Base-by-base conservation (phyloP, 2,797 vertebrate species). In the Tadarida brasiliensis region DNA sequence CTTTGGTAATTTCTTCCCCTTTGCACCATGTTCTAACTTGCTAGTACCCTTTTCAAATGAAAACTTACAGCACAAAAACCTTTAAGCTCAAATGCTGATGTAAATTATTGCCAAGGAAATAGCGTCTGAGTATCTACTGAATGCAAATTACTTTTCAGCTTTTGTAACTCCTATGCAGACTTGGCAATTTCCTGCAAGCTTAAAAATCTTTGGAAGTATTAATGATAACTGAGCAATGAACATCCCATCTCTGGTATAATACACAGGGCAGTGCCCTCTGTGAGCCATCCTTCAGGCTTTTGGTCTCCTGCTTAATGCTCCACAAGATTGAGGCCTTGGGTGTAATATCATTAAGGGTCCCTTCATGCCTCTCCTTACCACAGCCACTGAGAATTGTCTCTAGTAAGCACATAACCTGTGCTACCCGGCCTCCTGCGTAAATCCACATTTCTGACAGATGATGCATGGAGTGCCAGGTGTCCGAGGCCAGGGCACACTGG, bases 11-110 rank as follows among this genome's bases (percentile, higher is more conserved):
- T 68, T 49, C 28, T 54, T 86, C 47, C n/a, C 11, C 30, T 56
- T 16, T 70, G 39, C 19, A 78, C n/a, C 39, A 26, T 49, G 80
- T 49, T 74, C 81, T 90, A 77, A 94, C n/a, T 51, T 59, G 54
- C 65, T 57, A 68, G 19, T 11, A 24, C 30, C 24, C 19, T 92
- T 76, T 82, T 57, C 47, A 39, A 91, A 76, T 39, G 51, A 63
- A 80, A 90, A 85, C 15, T 91, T 44, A 57, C 3, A 63, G 82
- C 92, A 84, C 30, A 22, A 54, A 80, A 80, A 20, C 49, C 12
- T 35, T 59, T 61, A 16, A 90, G 26, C 9, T 73, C 28, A 71
- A 35, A 44, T 63, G 26, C 19, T 71, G 11, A 10, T 28, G 1
- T 10, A 74, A 87, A 91, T 65, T 44, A 61, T 5, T 17, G 11